These are phyloP conservation scores for Tapirus indicus DNA, from an alignment of 2,797 vertebrate species.

Conservation along the genomic window DNA sequence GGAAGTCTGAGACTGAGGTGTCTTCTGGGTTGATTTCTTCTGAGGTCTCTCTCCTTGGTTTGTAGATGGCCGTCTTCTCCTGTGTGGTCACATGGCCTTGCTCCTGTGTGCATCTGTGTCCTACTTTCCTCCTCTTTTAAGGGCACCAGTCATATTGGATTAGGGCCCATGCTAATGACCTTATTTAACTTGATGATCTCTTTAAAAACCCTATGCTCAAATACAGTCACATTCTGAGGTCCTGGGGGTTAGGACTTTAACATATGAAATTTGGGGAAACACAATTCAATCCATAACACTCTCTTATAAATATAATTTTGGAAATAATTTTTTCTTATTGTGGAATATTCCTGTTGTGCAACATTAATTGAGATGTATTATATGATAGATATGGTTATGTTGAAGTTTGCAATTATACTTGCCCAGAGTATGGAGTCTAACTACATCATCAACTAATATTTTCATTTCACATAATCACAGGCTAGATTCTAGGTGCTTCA, in stretches of 20 bases:
- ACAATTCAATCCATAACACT: not conserved
- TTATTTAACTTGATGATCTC: not conserved
- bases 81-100: not conserved
- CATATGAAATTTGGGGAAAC: not conserved
- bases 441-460: not conserved
- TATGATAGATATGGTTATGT: not conserved
- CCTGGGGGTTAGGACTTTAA: not conserved
- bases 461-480: not conserved
- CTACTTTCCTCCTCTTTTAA: not conserved
- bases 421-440: not conserved
- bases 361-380: not conserved
- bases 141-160: not conserved
- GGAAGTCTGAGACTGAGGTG: not conserved
- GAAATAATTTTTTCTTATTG: not conserved
- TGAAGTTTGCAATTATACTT: conserved; percentile 28
- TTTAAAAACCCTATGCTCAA: not conserved
- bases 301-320: not conserved
- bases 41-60: not conserved
- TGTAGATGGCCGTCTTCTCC: not conserved
- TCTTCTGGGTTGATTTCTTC: not conserved
- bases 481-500: not conserved
- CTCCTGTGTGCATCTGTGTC: not conserved
- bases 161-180: not conserved
- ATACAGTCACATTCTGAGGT: not conserved
- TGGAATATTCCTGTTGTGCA: too few species aligned